Conservation (phyloP, 2,113 vertebrate genomes). For the Myrmecobius fasciatus region DNA sequence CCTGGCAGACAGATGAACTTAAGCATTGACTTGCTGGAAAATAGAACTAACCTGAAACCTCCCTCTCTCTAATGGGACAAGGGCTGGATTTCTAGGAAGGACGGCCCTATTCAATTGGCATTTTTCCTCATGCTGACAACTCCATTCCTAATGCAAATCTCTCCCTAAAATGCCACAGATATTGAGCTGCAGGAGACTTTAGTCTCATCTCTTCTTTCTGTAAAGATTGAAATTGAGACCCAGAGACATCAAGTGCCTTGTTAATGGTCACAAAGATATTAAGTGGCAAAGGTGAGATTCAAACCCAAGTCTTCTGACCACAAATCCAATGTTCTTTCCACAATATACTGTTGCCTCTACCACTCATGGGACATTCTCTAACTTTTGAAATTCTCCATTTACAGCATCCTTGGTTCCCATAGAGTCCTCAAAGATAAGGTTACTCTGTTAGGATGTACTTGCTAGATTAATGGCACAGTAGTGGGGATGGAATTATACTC, state of each 20-base stretch:
- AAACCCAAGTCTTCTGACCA: not conserved
- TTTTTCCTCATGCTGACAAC: not conserved
- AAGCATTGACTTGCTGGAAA: not conserved
- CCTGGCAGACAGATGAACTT: not conserved
- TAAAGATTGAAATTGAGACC: not conserved
- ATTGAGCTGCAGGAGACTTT: not conserved
- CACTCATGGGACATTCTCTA: not conserved
- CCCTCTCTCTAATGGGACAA: not conserved
- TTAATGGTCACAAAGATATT: not conserved
- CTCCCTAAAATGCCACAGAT: not conserved
- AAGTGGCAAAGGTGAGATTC: not conserved
- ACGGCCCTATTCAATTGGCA: not conserved
- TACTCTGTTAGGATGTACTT: not conserved
- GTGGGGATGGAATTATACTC: not conserved
- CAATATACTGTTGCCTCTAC: not conserved
- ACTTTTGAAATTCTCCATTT: not conserved
- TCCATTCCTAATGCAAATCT: not conserved
- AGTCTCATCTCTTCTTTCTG: not conserved
- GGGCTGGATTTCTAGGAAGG: not conserved
- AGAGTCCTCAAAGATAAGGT: not conserved
- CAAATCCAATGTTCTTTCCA: not conserved
- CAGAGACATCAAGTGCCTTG: not conserved
- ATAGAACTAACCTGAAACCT: not conserved
- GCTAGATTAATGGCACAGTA: not conserved
- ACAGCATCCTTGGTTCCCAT: not conserved